A percentile compares a stretch with the other conserved stretches of the same genome.
phyloP scores from a whole-genome alignment of 2,888 invertebrate species.

The Neelides folsomi region DNA sequence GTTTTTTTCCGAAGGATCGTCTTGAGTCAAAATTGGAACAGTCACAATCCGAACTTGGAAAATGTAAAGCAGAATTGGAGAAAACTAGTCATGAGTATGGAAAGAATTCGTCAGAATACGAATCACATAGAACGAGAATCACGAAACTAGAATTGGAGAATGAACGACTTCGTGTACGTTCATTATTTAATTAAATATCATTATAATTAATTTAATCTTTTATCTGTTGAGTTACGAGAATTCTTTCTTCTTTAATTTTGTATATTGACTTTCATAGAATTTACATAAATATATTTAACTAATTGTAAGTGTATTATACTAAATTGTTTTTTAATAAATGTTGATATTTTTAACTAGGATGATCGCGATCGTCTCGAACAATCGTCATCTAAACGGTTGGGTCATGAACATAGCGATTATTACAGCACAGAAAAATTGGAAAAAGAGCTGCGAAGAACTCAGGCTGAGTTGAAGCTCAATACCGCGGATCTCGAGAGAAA shows the following conservation, averaged over 20 bases:
- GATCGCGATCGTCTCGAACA: too few relatives aligned
- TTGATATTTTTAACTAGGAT: too few relatives aligned
- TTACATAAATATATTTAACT: too few relatives aligned
- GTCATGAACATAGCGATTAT: slow-evolving; percentile 48
- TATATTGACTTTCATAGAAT: too few relatives aligned
- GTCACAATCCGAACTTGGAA: slow-evolving; percentile 83
- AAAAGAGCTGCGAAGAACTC: slow-evolving; percentile 69
- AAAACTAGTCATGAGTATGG: slow-evolving; percentile 81
- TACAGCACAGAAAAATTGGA: too few relatives aligned
- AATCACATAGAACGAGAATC: slow-evolving; percentile 65
- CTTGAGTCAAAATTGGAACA: slow-evolving; percentile 81
- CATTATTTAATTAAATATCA: not conserved
- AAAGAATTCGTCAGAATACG: slow-evolving; percentile 78
- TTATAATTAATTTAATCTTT: too few relatives aligned
- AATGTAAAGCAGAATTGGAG: slow-evolving; percentile 84
- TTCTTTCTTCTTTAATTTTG: too few relatives aligned
- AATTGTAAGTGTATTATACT: too few relatives aligned
- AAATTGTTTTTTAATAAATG: too few relatives aligned
- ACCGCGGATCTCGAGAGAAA: slow-evolving; percentile 72
- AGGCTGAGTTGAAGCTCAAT: slow-evolving; percentile 54
- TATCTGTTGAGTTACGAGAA: too few relatives aligned
- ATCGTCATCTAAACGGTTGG: slow-evolving; percentile 60
- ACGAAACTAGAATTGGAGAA: slow-evolving; percentile 79
- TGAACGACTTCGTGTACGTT: slow-evolving; percentile 46
- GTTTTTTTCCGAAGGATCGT: slow-evolving; percentile 48